A percentile compares a stretch with the other conserved stretches of the same genome.
These are phyloP conservation scores for Andrena haemorrhoa DNA, from an alignment of 2,888 invertebrate genomes.

Conservation along the genomic window DNA sequence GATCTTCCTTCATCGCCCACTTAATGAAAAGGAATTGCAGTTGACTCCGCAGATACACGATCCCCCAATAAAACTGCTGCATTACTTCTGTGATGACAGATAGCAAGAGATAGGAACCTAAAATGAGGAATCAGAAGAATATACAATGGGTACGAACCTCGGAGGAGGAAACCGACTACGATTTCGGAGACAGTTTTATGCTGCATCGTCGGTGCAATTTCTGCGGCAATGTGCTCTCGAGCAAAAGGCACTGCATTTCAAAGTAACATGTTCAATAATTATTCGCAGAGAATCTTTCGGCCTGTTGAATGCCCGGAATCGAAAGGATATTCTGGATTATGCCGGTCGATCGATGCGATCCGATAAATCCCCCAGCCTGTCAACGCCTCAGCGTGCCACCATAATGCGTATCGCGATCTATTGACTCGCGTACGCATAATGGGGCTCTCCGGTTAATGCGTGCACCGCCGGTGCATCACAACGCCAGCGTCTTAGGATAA, in stretches of 20 bases:
- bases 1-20: neutral
- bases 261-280: conserved; percentile 1
- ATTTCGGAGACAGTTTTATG: too few relatives aligned
- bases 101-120: neutral
- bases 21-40: conserved; percentile 20
- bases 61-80: neutral
- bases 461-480: conserved; percentile 57
- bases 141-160: neutral
- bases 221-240: neutral
- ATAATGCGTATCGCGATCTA: conserved; percentile 71
- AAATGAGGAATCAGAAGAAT: too few relatives aligned
- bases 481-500: conserved; percentile 71
- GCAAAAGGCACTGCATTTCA: conserved; percentile 1
- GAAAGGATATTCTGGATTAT: conserved; percentile 51
- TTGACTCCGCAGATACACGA: conserved; percentile 1
- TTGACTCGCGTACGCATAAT: conserved; percentile 68
- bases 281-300: conserved; percentile 28
- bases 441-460: conserved; percentile 49
- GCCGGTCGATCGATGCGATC: conserved; percentile 58
- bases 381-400: conserved; percentile 56
- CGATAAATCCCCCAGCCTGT: conserved; percentile 65
- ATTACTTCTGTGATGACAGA: neutral
- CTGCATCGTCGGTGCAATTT: neutral
- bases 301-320: conserved; percentile 16
- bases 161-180: neutral